Percentiles rank a stretch among this genome's conserved stretches.
Conservation (phyloP, 1,140 invertebrate genomes). For the Cydia fagiglandana region DNA sequence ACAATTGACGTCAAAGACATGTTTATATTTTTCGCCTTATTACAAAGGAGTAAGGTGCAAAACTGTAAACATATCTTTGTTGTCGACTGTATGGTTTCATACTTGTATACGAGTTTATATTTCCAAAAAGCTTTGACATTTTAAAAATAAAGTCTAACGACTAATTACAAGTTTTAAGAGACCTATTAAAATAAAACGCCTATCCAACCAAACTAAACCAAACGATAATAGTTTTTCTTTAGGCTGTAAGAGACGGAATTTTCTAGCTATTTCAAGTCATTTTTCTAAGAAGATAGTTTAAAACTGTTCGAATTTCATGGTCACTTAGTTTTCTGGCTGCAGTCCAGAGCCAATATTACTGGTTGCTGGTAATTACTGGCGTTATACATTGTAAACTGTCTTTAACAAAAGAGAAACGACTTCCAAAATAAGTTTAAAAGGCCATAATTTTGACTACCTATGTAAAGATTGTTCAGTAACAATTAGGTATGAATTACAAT, state of each 20-base stretch:
- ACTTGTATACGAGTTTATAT: no score
- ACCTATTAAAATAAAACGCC: not conserved
- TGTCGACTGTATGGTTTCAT: no score
- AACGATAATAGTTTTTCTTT: not conserved
- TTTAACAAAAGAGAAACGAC: no score
- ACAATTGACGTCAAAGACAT: no score
- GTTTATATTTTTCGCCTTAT: no score
- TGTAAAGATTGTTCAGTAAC: no score
- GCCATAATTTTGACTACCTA: no score
- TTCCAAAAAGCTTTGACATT: not conserved
- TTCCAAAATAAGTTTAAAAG: no score
- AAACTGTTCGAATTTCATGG: not conserved
- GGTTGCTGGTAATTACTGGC: not conserved
- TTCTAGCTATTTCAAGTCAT: not conserved
- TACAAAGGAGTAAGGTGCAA: no score
- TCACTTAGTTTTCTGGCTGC: constrained; percentile 12
- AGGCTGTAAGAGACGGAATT: not conserved
- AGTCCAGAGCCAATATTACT: constrained; percentile 7
- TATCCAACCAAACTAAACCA: not conserved
- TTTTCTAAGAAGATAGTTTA: not conserved
- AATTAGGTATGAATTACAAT: no score
- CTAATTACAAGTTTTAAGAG: not conserved
- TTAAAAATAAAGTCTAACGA: not conserved
- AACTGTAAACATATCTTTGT: no score
- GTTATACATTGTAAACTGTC: not conserved